These are phyloP conservation scores for Campaea margaritaria DNA, from an alignment of 2,888 invertebrate species.

Conservation along the genomic window DNA sequence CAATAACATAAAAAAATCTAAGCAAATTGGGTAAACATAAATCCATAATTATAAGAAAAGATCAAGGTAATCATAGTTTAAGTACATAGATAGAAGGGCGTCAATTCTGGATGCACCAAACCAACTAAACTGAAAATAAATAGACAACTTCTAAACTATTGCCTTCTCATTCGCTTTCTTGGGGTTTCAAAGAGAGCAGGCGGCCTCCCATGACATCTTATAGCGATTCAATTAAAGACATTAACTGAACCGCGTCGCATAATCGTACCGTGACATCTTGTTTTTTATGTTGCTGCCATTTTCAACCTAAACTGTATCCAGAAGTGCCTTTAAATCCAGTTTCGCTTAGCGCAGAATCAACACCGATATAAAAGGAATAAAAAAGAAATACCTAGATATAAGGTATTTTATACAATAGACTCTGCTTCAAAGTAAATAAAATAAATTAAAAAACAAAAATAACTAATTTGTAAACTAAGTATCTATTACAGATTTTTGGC, in stretches of 20 bases:
- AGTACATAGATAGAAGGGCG: neutral
- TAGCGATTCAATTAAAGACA: too few species aligned
- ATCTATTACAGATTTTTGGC: neutral
- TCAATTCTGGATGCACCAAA: slow-evolving; percentile 5
- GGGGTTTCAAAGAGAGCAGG: too few species aligned
- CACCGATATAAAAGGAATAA: too few species aligned
- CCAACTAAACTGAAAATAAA: neutral
- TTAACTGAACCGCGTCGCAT: too few species aligned
- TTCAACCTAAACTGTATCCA: too few species aligned
- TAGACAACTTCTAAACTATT: neutral
- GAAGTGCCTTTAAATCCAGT: too few species aligned
- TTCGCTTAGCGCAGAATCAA: neutral
- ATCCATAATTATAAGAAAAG: slow-evolving; percentile 69
- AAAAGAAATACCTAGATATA: too few species aligned
- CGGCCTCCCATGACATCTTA: too few species aligned
- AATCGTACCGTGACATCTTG: too few species aligned
- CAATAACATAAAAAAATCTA: slow-evolving; percentile 26
- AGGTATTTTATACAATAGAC: neutral
- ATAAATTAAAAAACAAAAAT: neutral
- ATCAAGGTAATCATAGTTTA: slow-evolving; percentile 81
- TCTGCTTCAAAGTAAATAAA: neutral
- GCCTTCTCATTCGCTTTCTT: too few species aligned
- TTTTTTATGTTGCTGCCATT: too few species aligned
- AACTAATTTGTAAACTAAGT: slow-evolving; percentile 3
- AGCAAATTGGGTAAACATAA: slow-evolving; percentile 41